phyloP scores from a whole-genome alignment of 2,113 vertebrate genomes.

The Brienomyrus longianalis region DNA sequence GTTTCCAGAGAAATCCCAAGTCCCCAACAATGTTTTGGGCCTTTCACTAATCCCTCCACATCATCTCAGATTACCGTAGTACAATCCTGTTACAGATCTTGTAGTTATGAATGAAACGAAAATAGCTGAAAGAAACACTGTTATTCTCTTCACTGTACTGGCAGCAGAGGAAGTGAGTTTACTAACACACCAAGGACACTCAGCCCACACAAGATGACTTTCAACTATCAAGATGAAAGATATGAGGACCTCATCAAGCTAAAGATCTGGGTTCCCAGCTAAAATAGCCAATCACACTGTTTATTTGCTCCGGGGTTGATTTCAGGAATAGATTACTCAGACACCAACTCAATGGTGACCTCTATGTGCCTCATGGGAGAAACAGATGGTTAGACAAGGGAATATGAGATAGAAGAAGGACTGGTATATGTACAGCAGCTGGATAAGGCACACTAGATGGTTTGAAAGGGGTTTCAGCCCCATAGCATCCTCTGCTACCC shows the following conservation, averaged over 20 bases:
- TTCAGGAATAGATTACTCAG: neutral
- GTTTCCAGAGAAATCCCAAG: neutral
- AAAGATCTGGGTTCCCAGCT: neutral
- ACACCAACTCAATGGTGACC: neutral
- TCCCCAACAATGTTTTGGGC: neutral
- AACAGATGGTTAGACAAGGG: neutral
- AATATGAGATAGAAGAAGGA: neutral
- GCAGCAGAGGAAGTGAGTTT: neutral
- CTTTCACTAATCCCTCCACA: neutral
- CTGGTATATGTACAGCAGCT: neutral
- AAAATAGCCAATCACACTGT: neutral
- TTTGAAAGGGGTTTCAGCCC: neutral
- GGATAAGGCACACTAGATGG: neutral
- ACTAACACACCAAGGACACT: neutral
- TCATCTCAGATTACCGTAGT: neutral
- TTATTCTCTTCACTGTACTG: neutral
- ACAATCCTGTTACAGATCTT: neutral
- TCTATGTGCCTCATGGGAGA: neutral
- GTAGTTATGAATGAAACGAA: neutral
- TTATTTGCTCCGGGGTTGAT: neutral
- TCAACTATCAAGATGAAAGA: neutral
- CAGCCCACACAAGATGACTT: neutral
- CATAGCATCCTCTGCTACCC: neutral
- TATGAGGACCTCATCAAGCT: neutral
- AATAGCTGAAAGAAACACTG: neutral